Conservation (phyloP, 2,113 vertebrate species). For the Amphiprion percula region DNA sequence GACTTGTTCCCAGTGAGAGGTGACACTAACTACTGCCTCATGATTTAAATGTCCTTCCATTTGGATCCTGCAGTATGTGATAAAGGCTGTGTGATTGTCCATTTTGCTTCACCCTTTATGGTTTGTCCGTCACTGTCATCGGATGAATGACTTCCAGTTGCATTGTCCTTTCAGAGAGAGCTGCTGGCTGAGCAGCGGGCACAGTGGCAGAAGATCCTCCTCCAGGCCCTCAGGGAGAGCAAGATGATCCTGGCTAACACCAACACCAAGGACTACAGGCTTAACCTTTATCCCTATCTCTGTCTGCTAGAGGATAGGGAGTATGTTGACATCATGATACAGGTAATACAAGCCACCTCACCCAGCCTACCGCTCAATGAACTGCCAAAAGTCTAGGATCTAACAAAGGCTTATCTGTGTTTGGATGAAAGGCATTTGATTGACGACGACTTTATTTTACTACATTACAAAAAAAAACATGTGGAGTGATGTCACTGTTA, state of each 20-base stretch:
- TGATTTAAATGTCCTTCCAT: not conserved
- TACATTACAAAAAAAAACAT: not conserved
- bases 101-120: slow-evolving; percentile 10
- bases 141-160: slow-evolving; percentile 35
- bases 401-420: slow-evolving; percentile 9
- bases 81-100: slow-evolving; percentile 1
- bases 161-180: slow-evolving; percentile 83
- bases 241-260: slow-evolving; percentile 77
- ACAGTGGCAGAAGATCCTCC: slow-evolving; percentile 84
- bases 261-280: slow-evolving; percentile 9
- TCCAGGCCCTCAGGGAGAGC: slow-evolving; percentile 81
- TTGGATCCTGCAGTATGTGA: not conserved
- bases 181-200: slow-evolving; percentile 81
- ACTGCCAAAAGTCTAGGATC: not conserved
- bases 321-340: slow-evolving; percentile 90
- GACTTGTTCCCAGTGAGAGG: not conserved
- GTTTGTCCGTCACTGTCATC: not conserved
- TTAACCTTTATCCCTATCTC: slow-evolving; percentile 89
- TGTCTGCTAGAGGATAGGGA: slow-evolving; percentile 88
- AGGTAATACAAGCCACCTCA: slow-evolving; percentile 82
- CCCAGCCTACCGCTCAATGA: not conserved
- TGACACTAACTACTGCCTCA: not conserved
- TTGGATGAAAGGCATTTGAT: not conserved
- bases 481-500: not conserved
- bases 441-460: slow-evolving; percentile 2